A percentile compares a stretch with the other conserved stretches of the same genome.
Evolutionary conservation across 2,113 vertebrate genomes (phyloP).

Genomic region (Python bivittatus): DNA sequence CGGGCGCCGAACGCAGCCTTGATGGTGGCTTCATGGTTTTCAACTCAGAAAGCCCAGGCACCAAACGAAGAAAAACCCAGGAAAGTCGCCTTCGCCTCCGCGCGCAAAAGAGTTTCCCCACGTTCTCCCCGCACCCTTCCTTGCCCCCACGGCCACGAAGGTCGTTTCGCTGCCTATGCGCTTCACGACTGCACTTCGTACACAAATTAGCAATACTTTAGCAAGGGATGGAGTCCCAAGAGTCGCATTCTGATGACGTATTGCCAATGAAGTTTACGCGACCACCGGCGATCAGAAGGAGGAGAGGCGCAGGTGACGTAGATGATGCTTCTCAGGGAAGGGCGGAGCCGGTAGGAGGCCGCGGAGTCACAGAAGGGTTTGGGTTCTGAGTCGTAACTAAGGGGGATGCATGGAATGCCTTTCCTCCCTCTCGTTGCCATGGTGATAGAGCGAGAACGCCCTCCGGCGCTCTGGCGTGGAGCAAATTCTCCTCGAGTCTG

Average conservation of each 20-base stretch:
- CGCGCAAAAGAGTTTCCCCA: not conserved
- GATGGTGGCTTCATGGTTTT: conserved; percentile 10
- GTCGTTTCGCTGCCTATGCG: not conserved
- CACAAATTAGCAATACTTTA: too few relatives aligned
- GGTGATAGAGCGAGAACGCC: not conserved
- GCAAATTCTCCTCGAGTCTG: not conserved
- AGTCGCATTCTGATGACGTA: conserved; percentile 7
- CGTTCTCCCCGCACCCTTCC: not conserved
- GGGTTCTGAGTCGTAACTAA: not conserved
- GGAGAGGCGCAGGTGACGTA: not conserved
- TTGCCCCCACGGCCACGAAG: not conserved
- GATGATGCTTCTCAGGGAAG: too few relatives aligned
- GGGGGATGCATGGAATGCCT: not conserved
- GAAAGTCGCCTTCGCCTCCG: not conserved
- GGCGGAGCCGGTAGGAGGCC: too few relatives aligned
- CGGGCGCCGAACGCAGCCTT: not conserved
- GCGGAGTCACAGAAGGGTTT: conserved; percentile 2
- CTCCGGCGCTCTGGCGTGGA: not conserved
- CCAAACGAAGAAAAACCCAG: not conserved
- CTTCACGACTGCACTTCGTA: not conserved
- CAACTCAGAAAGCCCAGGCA: not conserved
- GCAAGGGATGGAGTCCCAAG: not conserved
- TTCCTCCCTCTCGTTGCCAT: not conserved
- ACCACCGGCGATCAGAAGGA: not conserved
- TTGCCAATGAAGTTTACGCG: too few relatives aligned